Percentiles rank a stretch among this genome's conserved stretches.
Conservation (phyloP, 2,113 vertebrate species). For the Vulpes vulpes region DNA sequence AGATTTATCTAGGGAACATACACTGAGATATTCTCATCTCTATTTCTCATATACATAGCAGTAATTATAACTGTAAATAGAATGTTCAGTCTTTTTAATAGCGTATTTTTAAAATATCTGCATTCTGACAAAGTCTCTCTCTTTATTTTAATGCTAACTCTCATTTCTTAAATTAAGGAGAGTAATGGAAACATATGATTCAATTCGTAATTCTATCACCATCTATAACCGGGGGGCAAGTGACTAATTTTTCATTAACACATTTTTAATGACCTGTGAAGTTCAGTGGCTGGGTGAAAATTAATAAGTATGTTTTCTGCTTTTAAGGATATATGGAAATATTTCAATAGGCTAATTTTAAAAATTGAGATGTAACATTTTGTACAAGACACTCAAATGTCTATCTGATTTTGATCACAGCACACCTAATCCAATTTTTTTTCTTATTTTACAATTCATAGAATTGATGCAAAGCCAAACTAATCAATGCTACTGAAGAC, state of each 20-base stretch:
- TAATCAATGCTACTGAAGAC: not conserved
- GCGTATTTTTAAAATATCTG: not conserved
- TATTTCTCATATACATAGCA: not conserved
- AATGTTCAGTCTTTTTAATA: constrained; percentile 31
- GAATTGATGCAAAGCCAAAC: constrained; percentile 45
- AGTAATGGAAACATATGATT: not conserved
- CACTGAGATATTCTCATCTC: not conserved
- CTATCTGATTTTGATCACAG: not conserved
- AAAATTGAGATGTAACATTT: not conserved
- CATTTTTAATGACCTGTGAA: constrained; percentile 57
- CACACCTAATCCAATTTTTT: not conserved
- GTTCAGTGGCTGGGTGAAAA: not conserved
- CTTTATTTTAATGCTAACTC: constrained; percentile 5
- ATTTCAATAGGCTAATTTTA: not conserved
- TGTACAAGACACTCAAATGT: not conserved
- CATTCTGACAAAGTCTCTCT: not conserved
- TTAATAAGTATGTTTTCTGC: constrained; percentile 16
- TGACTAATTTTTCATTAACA: constrained; percentile 39
- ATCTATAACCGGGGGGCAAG: not conserved
- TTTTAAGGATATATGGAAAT: constrained; percentile 35
- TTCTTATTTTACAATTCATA: not conserved
- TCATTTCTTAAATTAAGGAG: constrained; percentile 51
- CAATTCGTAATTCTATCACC: not conserved
- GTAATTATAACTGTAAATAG: not conserved
- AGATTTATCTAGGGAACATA: constrained; percentile 15